Base-by-base conservation (phyloP, 2,888 invertebrate genomes). In the Heteromyza rotundicornis region DNA sequence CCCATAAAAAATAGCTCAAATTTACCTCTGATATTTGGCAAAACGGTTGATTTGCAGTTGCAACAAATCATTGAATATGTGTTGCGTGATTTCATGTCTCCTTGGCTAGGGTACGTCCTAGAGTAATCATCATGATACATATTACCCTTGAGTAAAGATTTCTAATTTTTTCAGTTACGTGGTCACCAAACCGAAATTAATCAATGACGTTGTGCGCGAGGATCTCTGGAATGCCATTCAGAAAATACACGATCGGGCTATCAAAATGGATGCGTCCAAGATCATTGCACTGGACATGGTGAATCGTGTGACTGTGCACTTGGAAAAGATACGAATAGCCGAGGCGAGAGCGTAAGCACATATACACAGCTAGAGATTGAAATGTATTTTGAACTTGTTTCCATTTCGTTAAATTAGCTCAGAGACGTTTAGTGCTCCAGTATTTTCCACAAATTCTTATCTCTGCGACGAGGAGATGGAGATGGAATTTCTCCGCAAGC, bases 201-300 rank as follows among this genome's bases (percentile, higher is more conserved):
- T 89, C 57, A 86, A 87, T 65, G 88, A 86, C 70, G 87, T 87
- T 69, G 87, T 89, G 71, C 91, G 92, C 68, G 92, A 92, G 75
- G 94, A 95, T 80, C 83, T 92, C 55, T 94, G 95, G 94, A 89
- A 89, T 66, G 90, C 90, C 20, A 87, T 94, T 68, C 90, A 88
- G 75, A 88, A 90, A 76, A 82, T 95, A 49, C 90, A 91, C 75
- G 90, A 90, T 62, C 87, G 92, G 70, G 84, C 93, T 40, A 85
- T 87, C 7, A 87, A 89, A 74, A 87, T 95, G 47, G 94, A 95
- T 84, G 89, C 91, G 63, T 90, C 94, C 57, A 92, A 92, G 82
- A 84, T 95, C 59, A 87, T 95, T 60, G 93, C 94, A 2, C 90
- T 88, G 76, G 94, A 92, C 79, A 89, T 95, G 86, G 90, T 94